Conservation (phyloP, 2,888 invertebrate species). For the Orchestes rusci region DNA sequence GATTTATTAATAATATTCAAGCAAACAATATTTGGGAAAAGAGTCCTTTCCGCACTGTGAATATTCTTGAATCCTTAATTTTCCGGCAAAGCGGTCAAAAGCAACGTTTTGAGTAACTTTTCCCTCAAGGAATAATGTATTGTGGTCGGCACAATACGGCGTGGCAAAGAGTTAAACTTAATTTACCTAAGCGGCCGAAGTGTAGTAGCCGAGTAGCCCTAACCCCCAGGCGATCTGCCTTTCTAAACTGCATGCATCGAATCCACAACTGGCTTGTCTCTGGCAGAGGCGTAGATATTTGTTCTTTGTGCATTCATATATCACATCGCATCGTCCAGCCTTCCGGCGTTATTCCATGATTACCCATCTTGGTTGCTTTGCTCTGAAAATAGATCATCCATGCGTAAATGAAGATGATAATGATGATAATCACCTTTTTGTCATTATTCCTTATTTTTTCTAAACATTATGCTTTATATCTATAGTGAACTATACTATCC, state of each 20-base stretch:
- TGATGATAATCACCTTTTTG: no score
- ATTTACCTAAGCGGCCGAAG: conserved; percentile 24
- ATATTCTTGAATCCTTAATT: conserved; percentile 23
- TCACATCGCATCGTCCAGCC: no score
- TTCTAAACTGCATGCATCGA: conserved; percentile 18
- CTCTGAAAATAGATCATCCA: no score
- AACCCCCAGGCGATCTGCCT: conserved; percentile 14
- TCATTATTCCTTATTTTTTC: no score
- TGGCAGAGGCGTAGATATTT: conserved; percentile 16
- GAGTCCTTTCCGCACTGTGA: conserved; percentile 14
- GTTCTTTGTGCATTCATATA: conserved; percentile 2
- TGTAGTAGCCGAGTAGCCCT: conserved; percentile 10
- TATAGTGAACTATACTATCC: no score
- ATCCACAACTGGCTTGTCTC: conserved; percentile 8
- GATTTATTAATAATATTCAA: conserved; percentile 14
- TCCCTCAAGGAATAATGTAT: conserved; percentile 24
- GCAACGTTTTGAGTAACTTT: conserved; percentile 25
- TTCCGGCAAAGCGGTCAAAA: conserved; percentile 25
- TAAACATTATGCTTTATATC: no score
- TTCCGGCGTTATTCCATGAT: no score
- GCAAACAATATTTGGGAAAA: conserved; percentile 13
- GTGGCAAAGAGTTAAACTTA: conserved; percentile 24
- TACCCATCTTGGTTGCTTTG: no score
- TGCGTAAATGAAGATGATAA: no score
- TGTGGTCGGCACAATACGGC: conserved; percentile 23